phyloP scores from a whole-genome alignment of 2,797 vertebrate genomes.

The Gadopsis marmoratus region DNA sequence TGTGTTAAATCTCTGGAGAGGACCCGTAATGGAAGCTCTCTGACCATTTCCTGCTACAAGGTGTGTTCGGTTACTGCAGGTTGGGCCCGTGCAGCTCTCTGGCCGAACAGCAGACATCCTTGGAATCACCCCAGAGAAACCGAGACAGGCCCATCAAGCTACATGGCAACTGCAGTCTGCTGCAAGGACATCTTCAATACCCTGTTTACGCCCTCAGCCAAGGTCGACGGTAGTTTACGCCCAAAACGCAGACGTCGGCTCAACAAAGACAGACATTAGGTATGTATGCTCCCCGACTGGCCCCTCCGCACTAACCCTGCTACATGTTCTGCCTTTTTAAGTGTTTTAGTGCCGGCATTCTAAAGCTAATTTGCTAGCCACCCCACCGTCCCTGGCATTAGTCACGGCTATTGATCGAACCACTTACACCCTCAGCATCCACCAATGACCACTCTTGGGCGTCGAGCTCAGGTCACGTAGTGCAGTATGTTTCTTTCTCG shows the following conservation, averaged over 20 bases:
- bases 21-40: constrained; percentile 41
- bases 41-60: constrained; percentile 33
- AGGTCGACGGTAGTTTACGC: constrained; percentile 37
- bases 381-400: background rate
- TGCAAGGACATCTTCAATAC: constrained; percentile 67
- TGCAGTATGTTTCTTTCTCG: background rate
- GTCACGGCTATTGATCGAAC: constrained; percentile 48
- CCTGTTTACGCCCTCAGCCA: constrained; percentile 45
- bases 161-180: constrained; percentile 35
- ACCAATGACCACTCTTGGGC: background rate
- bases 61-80: constrained; percentile 39
- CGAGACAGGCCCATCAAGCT: constrained; percentile 44
- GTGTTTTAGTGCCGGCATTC: background rate
- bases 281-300: background rate
- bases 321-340: background rate
- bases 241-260: background rate
- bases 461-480: constrained; percentile 22
- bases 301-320: background rate
- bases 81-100: constrained; percentile 3
- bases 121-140: constrained; percentile 61
- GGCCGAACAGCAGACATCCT: constrained; percentile 52
- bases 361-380: background rate
- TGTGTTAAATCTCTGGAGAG: constrained; percentile 20
- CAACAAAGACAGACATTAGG: background rate
- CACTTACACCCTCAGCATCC: constrained; percentile 27